Evolutionary conservation across 2,113 vertebrate species (phyloP), one percentile per base, ranked within the genome.

Genomic region (Euleptes europaea): DNA sequence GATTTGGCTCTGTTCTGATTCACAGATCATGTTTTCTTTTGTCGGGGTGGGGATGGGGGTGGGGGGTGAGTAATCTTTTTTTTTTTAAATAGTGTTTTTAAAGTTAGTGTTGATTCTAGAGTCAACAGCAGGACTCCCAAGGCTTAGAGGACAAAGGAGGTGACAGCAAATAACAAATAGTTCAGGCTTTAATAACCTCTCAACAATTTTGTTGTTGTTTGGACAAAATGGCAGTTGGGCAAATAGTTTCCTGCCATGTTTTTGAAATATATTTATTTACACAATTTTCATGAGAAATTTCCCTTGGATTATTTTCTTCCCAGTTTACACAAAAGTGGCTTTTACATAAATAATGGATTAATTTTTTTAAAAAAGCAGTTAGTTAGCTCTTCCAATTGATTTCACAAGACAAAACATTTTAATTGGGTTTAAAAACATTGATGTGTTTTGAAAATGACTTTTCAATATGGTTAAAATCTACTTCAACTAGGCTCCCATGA

Each of bases 1-100:
- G 51, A 49, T 15, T 11, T 63, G 40, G 14, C 6, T 78, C 38
- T 69, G 7, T 9, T 35, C 47, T 70, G 65, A 86, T 65, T 57
- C 63, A 67, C 47, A 60, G 40, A 76, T 21, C 12, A 26, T 86
- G 14, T 28, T 82, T 86, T 86, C 49, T 78, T 76, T 82, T 71
- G 38, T 38, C 5, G 31, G 42, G 42, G 38, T 60, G 14, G 21
- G 72, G n/a, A n/a, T n/a, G n/a, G n/a, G n/a, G n/a, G n/a, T n/a
- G n/a, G n/a, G 60, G 49, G 12, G 33, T 21, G 54, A 82, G 60
- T 40, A 42, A 44, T 63, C 17, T 44, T 33, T 47, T 63, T 49
- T 82, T 31, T 54, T 54, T 54, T 54, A 74, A 80, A 33, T 7
- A 73, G 54, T 19, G 51, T 73, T 65, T 63, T 65, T 80, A 63